Conservation (phyloP, 2,797 vertebrate genomes). For the Scolopax bukidnonensis region DNA sequence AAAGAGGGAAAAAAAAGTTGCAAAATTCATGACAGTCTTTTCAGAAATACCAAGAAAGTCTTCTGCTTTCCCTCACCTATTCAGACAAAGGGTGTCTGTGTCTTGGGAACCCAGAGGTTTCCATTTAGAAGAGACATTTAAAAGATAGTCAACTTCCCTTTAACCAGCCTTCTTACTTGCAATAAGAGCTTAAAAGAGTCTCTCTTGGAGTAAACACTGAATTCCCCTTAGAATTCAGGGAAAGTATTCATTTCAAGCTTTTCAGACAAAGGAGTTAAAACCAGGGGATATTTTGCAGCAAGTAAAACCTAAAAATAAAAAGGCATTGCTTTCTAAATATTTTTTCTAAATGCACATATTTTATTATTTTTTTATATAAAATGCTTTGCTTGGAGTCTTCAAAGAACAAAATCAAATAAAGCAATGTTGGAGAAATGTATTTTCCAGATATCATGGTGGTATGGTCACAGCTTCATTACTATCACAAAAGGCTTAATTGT, state of each 20-base stretch:
- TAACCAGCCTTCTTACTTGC: neutral
- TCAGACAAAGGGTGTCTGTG: neutral
- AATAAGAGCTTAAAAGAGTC: neutral
- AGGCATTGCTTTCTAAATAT: neutral
- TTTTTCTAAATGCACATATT: neutral
- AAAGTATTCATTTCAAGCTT: neutral
- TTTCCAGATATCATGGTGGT: neutral
- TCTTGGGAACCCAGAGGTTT: neutral
- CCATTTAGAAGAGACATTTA: neutral
- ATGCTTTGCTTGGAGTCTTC: neutral
- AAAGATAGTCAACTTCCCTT: neutral
- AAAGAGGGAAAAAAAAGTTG: neutral
- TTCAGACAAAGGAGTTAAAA: neutral
- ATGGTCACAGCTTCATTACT: neutral
- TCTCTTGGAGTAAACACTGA: neutral
- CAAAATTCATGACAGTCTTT: neutral
- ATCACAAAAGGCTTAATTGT: neutral
- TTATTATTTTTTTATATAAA: neutral
- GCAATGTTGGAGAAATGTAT: neutral
- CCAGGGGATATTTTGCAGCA: neutral
- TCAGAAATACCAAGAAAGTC: neutral
- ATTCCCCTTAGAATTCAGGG: neutral
- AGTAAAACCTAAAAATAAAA: neutral
- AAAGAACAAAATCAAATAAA: neutral
- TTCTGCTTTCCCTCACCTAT: neutral